Base-by-base conservation (phyloP, 2,797 vertebrate genomes). In the Falco columbarius region DNA sequence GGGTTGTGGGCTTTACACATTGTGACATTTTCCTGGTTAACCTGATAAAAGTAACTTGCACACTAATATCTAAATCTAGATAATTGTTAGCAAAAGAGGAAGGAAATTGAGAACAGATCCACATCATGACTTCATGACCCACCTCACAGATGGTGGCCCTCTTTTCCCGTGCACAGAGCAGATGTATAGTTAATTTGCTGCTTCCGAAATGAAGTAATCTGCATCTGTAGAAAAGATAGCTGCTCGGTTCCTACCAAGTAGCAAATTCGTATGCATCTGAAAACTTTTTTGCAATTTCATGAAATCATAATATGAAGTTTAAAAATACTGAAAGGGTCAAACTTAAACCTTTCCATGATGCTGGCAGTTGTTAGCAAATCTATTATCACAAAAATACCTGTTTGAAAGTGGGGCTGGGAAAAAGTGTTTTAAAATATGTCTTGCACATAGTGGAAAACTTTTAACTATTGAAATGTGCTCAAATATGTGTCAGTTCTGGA, bases 61-160 rank as follows among this genome's bases (percentile, higher is more conserved):
- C 18, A 9, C 85, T 74, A 90, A 68, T 94, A 93, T 90, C 90
- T 95, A 80, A 94, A 92, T 71, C 66, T 56, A 81, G 66, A 67
- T 95, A 86, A 93, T 88, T 86, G 56, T 63, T 63, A 72, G 76
- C 74, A 80, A 73, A 68, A 92, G 52, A 89, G 86, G 79, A 93
- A 93, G 93, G 86, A 97, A 96, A 79, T 58, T 71, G 72, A 65
- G 75, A 95, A 62, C 75, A 94, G 91, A 89, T 66, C 66, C 7
- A 10, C 81, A 73, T 90, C 40, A 14, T 49, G 74, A 83, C 86
- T 91, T 84, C 75, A 30, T 76, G 91, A 96, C 93, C 96, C 79
- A 77, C 61, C 94, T 94, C 86, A 72, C 95, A 96, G 93, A 94
- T 94, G 95, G 95, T 92, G 83, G 58, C 86, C 71, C 59, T 87